Evolutionary conservation across 2,797 vertebrate species (phyloP).

Genomic region (Fringilla coelebs): DNA sequence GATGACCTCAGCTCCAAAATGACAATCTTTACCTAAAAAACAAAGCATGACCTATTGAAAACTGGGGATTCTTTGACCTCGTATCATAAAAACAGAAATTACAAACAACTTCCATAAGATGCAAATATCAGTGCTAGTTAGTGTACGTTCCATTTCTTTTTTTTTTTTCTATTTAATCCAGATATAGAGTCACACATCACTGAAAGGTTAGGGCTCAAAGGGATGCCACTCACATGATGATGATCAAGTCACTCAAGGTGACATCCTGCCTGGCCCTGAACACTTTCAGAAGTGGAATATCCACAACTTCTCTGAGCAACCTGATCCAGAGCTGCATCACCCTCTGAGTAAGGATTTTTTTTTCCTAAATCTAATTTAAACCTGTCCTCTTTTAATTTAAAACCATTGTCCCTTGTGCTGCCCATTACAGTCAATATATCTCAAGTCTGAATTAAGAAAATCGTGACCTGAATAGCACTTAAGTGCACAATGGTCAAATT

Average conservation of each 20-base stretch:
- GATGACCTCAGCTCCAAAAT: neutral
- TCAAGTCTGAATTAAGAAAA: neutral
- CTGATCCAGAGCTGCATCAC: neutral
- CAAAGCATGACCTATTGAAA: neutral
- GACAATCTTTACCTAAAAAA: neutral
- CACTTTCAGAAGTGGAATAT: neutral
- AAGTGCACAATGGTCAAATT: neutral
- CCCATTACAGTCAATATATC: neutral
- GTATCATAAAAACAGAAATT: neutral
- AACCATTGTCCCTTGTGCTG: neutral
- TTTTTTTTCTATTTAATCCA: neutral
- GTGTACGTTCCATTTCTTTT: accelerated
- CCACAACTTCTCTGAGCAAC: neutral
- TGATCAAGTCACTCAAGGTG: neutral
- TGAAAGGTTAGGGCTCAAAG: neutral
- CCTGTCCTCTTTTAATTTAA: neutral
- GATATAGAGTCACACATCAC: neutral
- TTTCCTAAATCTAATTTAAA: neutral
- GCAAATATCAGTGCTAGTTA: neutral
- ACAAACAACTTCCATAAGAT: neutral
- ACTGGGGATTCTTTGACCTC: neutral
- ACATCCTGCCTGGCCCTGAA: neutral
- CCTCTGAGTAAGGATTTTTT: neutral
- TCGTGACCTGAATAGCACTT: neutral
- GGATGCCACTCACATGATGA: neutral